Base-by-base conservation (phyloP, 2,797 vertebrate genomes). In the Microcaecilia unicolor region DNA sequence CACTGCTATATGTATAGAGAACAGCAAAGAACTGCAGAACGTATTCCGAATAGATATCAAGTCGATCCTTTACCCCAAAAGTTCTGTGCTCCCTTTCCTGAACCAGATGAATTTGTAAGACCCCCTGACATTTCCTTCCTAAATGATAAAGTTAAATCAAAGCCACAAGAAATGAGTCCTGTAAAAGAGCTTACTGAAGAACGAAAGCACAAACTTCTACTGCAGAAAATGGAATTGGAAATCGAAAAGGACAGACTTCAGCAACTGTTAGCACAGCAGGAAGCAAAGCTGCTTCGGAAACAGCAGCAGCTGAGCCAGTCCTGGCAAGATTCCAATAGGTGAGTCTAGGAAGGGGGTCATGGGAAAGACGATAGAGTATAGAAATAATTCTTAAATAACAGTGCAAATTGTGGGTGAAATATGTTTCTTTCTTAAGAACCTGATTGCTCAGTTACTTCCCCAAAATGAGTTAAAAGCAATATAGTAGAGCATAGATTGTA, bases 221-320 rank as follows among this genome's bases (percentile, higher is more conserved):
- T 90, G 61, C 93, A 97, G 72, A 99, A 96, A 73, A 78, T 90
- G 69, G 91, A 94, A 63, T 73, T 99, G 55, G 93, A 97, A 76
- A 60, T 73, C 48, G 91, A 97, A 74, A 85, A 89, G 51, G 90
- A 97, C 30, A 77, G 59, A 43, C 87, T 99, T 33, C 90, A 91
- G 44, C 67, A 79, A 31, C 72, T 91, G 21, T 63, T 97, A 38
- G 80, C 78, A 27, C 83, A 92, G 41, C 93, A 97, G 61, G 91
- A 98, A 53, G 83, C 87, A 45, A 83, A 79, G 37, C 64, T 97
- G 17, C 57, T 83, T 28, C 74, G 79, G 11, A 91, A 97, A 64
- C 91, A 88, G 29, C 78, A 88, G 58, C 81, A 88, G 37, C 78
- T 96, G 10, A 61, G 45, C 9, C 84, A 90, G 7, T 87, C 89